These are phyloP conservation scores for Paelopatides confundens DNA, from an alignment of 53 echinoderm and acorn worm species.

Conservation along the genomic window DNA sequence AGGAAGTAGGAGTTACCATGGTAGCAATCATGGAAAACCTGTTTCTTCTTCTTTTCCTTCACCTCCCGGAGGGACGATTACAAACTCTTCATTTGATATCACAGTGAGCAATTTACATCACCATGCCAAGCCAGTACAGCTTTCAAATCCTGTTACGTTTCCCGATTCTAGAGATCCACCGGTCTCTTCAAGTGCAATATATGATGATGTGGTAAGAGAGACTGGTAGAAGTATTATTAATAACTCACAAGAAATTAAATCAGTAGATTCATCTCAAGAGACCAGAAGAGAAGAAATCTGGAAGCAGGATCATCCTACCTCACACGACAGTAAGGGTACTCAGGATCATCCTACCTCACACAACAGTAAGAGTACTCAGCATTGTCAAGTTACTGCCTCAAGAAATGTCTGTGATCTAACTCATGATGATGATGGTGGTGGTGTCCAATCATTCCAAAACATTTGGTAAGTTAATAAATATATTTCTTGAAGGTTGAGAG, in stretches of 20 bases:
- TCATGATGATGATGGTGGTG: neutral
- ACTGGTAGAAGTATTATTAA: neutral
- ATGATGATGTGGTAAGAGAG: neutral
- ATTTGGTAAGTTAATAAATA: slow-evolving; percentile 35
- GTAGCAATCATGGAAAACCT: neutral
- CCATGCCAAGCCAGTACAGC: neutral
- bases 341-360: no score
- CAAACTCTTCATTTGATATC: neutral
- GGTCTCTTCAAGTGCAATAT: neutral
- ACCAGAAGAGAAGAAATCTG: neutral
- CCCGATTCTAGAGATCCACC: neutral
- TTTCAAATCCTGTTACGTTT: neutral
- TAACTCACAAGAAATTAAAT: no score
- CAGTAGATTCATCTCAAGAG: neutral
- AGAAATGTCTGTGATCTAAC: neutral
- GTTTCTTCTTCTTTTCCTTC: neutral
- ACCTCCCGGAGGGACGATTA: neutral
- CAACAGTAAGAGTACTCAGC: no score
- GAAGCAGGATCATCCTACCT: no score
- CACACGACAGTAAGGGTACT: no score
- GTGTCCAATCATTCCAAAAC: slow-evolving; percentile 48
- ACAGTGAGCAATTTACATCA: neutral
- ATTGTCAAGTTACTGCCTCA: neutral
- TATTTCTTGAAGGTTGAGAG: no score
- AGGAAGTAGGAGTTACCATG: neutral